Conservation (phyloP, 2,888 invertebrate species). For the Pyrgus malvae region DNA sequence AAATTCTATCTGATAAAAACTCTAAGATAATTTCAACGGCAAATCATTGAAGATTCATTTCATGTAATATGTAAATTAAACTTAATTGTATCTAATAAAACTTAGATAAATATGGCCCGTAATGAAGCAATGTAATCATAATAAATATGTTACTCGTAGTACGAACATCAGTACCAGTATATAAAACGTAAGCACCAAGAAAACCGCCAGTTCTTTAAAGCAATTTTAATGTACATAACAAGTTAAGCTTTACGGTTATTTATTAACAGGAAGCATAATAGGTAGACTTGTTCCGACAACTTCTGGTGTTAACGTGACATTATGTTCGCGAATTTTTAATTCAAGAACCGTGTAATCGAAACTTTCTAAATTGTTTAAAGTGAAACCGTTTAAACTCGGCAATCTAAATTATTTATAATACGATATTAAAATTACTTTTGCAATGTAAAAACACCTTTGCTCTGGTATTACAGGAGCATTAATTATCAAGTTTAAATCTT, state of each 20-base stretch:
- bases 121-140: too few relatives aligned
- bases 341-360: not conserved
- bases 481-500: not conserved
- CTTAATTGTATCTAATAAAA: too few relatives aligned
- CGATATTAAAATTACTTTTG: slow-evolving; percentile 6
- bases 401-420: slow-evolving; percentile 21
- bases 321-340: not conserved
- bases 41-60: too few relatives aligned
- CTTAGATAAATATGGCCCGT: too few relatives aligned
- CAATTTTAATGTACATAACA: not conserved
- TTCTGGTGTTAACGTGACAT: not conserved
- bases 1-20: too few relatives aligned
- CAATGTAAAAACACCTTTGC: slow-evolving; percentile 2
- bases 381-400: slow-evolving; percentile 7
- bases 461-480: slow-evolving; percentile 2
- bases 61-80: too few relatives aligned
- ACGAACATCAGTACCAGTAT: too few relatives aligned
- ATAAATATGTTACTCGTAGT: too few relatives aligned
- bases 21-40: too few relatives aligned
- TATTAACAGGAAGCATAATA: slow-evolving; percentile 2
- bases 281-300: not conserved
- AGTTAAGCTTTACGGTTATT: not conserved
- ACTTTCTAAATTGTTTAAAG: slow-evolving; percentile 6
- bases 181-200: not conserved
- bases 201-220: not conserved